Evolutionary conservation across 2,797 vertebrate genomes (phyloP), one percentile per base, ranked within the genome.

Genomic region (Pachyuromys duprasi): DNA sequence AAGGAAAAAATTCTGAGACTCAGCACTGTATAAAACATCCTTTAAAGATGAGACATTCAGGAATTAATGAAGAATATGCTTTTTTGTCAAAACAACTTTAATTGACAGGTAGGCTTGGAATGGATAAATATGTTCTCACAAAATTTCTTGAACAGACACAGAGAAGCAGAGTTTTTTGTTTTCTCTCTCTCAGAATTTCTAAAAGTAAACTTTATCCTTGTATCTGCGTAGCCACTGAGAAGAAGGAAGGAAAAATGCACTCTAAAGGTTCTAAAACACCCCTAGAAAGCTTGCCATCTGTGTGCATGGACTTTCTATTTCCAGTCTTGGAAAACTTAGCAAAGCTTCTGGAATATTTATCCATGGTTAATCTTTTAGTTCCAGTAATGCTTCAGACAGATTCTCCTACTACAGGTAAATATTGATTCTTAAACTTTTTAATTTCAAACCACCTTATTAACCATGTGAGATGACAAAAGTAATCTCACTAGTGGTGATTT

Each of bases 221-320:
- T 89, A 49, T 76, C 45, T 95, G 15, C 72, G 7, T 49, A 39
- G 72, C 5, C 72, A 94, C 78, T 74, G 62, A 83, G 82, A 20
- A 42, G 49, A 82, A 9, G 53, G 60, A 39, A 78, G 26, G 20
- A 6, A 13, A 75, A 72, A 55, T 75, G 60, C 9, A 63, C 69
- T 74, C 22, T 84, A 33, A 81, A 90, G 28, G 4, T 75, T 95
- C 86, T 95, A 57, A 79, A 84, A 70, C 24, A 83, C 63, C 88
- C 18, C 70, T 33, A 39, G 55, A 83, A 92, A 91, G 6, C 49
- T 94, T 42, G 49, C 8, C 82, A 62, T 93, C 49, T 91, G 62
- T 5, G 17, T 22, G 26, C 8, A 75, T 39, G 36, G n/a, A 2
- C 3, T 94, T 92, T 90, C 87, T 31, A 4, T 86, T 33, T 84